Evolutionary conservation across 2,113 vertebrate genomes (phyloP).

Genomic region (Gavia stellata): DNA sequence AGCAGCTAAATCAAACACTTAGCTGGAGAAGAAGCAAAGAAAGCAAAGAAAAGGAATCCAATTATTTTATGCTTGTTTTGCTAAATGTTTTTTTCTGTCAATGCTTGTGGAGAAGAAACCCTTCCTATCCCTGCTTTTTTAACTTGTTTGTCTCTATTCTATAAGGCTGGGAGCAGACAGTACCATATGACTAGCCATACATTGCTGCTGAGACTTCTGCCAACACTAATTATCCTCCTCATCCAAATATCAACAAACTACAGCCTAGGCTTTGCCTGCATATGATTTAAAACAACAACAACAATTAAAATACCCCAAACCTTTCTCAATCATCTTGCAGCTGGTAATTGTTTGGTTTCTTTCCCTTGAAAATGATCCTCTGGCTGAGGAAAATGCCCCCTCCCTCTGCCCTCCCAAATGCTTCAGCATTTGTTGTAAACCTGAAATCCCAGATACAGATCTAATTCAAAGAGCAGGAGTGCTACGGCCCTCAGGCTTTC

Average conservation of each 20-base stretch:
- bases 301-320: neutral
- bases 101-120: neutral
- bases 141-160: constrained; percentile 40
- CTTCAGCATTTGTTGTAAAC: neutral
- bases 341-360: neutral
- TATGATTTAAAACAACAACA: neutral
- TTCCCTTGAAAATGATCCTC: neutral
- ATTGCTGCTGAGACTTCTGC: constrained; percentile 42
- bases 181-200: constrained; percentile 20
- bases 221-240: constrained; percentile 64
- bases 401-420: neutral
- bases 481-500: neutral
- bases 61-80: constrained; percentile 73
- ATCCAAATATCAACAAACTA: constrained; percentile 40
- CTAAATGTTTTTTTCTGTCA: constrained; percentile 65
- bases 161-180: constrained; percentile 38
- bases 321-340: neutral
- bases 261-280: constrained; percentile 14
- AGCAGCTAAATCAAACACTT: constrained; percentile 66
- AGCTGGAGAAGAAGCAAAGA: constrained; percentile 43
- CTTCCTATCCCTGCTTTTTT: neutral
- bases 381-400: neutral
- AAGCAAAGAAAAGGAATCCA: constrained; percentile 63
- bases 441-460: neutral
- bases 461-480: neutral